A percentile compares a stretch with the other conserved stretches of the same genome.
phyloP scores from a whole-genome alignment of 92 coral and sea anemone genomes.

The Actinernus sp. region DNA sequence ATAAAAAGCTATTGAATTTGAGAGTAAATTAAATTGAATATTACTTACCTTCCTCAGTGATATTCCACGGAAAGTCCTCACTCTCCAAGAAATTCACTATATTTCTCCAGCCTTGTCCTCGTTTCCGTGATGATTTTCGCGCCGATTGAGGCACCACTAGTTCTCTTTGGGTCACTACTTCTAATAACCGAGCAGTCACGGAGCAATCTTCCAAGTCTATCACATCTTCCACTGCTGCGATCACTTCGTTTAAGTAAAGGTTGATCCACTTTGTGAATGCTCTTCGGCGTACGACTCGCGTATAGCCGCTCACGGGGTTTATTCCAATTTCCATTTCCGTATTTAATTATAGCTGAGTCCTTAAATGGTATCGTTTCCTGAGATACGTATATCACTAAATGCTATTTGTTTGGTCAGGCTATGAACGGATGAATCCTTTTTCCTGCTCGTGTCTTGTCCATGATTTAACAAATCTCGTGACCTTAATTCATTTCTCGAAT shows the following conservation, averaged over 20 bases:
- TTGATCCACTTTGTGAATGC: slow-evolving; percentile 96
- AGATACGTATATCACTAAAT: too few species aligned
- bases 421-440: too few species aligned
- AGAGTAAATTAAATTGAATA: too few species aligned
- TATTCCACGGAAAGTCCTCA: slow-evolving; percentile 52
- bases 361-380: too few species aligned
- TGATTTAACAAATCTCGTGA: too few species aligned
- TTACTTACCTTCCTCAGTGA: slow-evolving; percentile 52
- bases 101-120: slow-evolving; percentile 66
- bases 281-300: slow-evolving; percentile 77
- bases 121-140: slow-evolving; percentile 51
- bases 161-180: slow-evolving; percentile 53
- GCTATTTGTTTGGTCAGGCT: too few species aligned
- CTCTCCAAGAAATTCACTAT: slow-evolving; percentile 67
- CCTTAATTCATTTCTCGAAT: too few species aligned
- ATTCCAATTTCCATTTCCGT: slow-evolving; percentile 31
- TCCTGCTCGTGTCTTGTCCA: too few species aligned
- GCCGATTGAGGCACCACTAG: slow-evolving; percentile 32
- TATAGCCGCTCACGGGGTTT: slow-evolving; percentile 39
- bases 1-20: too few species aligned
- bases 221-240: slow-evolving; percentile 71
- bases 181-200: slow-evolving; percentile 57
- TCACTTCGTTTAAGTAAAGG: slow-evolving; percentile 45
- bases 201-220: slow-evolving; percentile 65
- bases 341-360: too few species aligned